Evolutionary conservation across 2,797 vertebrate species (phyloP), one percentile per base, ranked within the genome.

Genomic region (Sebastes cheni): DNA sequence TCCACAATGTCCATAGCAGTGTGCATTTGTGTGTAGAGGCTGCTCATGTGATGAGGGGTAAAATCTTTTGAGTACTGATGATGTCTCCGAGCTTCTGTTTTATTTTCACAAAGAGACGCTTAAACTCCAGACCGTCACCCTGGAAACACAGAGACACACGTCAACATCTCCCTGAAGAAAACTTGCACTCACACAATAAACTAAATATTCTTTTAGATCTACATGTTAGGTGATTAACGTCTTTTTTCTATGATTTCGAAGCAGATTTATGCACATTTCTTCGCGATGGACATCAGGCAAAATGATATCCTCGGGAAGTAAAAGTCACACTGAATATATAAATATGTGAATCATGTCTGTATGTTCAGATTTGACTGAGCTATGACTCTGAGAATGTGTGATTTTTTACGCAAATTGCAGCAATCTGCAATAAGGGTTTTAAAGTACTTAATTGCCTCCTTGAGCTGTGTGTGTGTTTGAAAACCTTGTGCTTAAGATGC

Each of bases 101-200:
- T 82, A 99, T 97, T 81, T 97, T 98, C 91, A 99, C 89, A 92
- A 99, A 99, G 76, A 97, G 96, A 82, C 97, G 96, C 91, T 99
- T 99, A 90, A 99, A 99, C 93, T 99, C 98, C 88, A 99, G 93
- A 68, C 98, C 98, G 3, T 99, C 98, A 0, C 98, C 98, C 98
- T 99, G 85, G 52, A 91, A 80, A 89, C 66, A 54, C 16, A 87
- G 11, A 73, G 5, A 79, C 16, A 77, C 22, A 75, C 2, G 0
- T 68, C 9, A 77, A 16, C 16, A 34, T 56, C 18, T 23, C 10
- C 12, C 5, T 9, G 12, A 79, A 72, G 30, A 82, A 75, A 58
- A 50, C 25, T 50, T 46, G 16, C 16, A 46, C 16, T 46, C 6
- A 55, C 59, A 29, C 59, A 29, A 62, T 18, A 16, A 32, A 55